phyloP scores from a whole-genome alignment of 2,888 invertebrate genomes.

The Sylvicola cinctus region DNA sequence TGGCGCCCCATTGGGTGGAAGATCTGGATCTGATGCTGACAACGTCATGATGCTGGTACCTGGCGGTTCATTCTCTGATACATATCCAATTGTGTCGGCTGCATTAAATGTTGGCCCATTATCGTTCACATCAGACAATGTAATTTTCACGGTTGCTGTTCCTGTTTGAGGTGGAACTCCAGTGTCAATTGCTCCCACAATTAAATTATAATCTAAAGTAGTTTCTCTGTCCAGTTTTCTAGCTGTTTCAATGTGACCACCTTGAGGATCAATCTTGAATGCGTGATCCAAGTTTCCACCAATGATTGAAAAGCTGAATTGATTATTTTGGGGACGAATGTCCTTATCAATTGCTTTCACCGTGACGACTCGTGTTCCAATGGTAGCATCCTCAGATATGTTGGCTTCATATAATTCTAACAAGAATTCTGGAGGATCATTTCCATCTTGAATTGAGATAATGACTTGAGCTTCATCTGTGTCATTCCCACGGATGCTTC shows the following conservation, averaged over 20 bases:
- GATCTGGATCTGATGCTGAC: constrained; percentile 72
- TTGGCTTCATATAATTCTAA: constrained; percentile 54
- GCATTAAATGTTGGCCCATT: constrained; percentile 72
- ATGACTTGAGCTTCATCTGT: constrained; percentile 90
- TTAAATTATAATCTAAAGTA: constrained; percentile 48
- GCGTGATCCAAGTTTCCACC: constrained; percentile 63
- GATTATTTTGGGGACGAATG: constrained; percentile 74
- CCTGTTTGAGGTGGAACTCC: constrained; percentile 82
- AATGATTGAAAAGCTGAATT: constrained; percentile 77
- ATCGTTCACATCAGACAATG: constrained; percentile 75
- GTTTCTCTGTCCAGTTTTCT: constrained; percentile 63
- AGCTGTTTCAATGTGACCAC: constrained; percentile 62
- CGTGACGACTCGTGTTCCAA: constrained; percentile 51
- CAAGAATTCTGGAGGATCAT: constrained; percentile 88
- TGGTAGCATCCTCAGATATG: constrained; percentile 56
- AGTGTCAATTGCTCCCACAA: constrained; percentile 73
- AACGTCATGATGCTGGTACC: constrained; percentile 67
- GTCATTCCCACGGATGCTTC: constrained; percentile 84
- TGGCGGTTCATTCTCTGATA: constrained; percentile 71
- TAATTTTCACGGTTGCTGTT: constrained; percentile 63
- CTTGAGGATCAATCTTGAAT: constrained; percentile 73
- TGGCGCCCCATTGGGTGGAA: constrained; percentile 79
- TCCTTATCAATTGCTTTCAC: constrained; percentile 84
- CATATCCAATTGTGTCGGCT: constrained; percentile 47
- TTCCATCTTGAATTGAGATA: constrained; percentile 85